These are phyloP conservation scores for Spatulosminthurus flaviceps DNA, from an alignment of 2,888 invertebrate species.

Conservation along the genomic window DNA sequence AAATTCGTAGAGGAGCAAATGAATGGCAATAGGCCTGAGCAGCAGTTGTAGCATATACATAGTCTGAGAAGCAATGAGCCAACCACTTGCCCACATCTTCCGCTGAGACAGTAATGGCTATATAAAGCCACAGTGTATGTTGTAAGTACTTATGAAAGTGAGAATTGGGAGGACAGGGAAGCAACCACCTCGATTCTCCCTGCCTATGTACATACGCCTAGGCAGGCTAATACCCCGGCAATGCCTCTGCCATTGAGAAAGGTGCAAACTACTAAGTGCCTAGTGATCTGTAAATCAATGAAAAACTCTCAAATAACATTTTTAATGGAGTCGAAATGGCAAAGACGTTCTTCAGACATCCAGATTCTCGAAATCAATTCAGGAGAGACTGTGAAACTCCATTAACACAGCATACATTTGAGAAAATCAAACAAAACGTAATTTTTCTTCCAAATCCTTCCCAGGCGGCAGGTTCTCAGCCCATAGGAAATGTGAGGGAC, in stretches of 20 bases:
- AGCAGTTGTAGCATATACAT: background rate
- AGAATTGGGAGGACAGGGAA: background rate
- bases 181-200: background rate
- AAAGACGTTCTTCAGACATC: slow-evolving; percentile 60
- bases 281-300: slow-evolving; percentile 64
- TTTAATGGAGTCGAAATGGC: slow-evolving; percentile 64
- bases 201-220: background rate
- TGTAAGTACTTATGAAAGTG: background rate
- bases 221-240: background rate
- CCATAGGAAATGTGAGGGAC: slow-evolving; percentile 23
- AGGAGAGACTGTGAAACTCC: slow-evolving; percentile 63
- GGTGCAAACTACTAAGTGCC: slow-evolving; percentile 58
- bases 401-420: slow-evolving; percentile 64
- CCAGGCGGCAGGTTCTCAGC: slow-evolving; percentile 59
- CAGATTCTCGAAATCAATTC: slow-evolving; percentile 63
- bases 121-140: too few relatives aligned
- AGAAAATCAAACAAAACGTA: slow-evolving; percentile 64
- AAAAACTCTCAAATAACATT: slow-evolving; percentile 64
- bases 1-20: background rate
- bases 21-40: slow-evolving; percentile 8
- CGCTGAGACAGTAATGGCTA: too few relatives aligned
- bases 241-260: slow-evolving; percentile 34
- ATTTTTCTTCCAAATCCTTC: slow-evolving; percentile 61
- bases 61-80: background rate
- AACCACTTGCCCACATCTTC: slow-evolving; percentile 15